These are phyloP conservation scores for Nycteola revayana DNA, from an alignment of 2,888 invertebrate species.

Conservation along the genomic window DNA sequence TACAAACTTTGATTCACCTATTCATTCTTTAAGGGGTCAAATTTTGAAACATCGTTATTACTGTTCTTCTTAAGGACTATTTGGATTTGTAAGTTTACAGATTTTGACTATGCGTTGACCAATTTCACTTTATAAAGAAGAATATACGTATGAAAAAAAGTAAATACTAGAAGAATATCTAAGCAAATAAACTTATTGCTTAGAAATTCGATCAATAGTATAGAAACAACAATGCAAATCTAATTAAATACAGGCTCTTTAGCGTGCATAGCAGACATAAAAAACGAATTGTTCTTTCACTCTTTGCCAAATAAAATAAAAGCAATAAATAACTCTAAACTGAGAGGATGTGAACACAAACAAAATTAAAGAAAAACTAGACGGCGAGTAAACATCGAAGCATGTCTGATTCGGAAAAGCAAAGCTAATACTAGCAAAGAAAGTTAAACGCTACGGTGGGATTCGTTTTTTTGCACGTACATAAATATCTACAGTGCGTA, in stretches of 20 bases:
- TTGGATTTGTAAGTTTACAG: too few species aligned
- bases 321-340: slow-evolving; percentile 33
- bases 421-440: slow-evolving; percentile 35
- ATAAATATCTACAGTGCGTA: too few species aligned
- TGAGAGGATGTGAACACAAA: slow-evolving; percentile 41
- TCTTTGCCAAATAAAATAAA: slow-evolving; percentile 32
- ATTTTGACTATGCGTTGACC: too few species aligned
- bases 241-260: slow-evolving; percentile 28
- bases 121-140: too few species aligned
- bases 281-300: slow-evolving; percentile 29
- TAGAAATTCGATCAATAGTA: not conserved
- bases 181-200: too few species aligned
- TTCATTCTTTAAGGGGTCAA: not conserved
- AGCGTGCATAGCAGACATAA: slow-evolving; percentile 20
- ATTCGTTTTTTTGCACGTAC: slow-evolving; percentile 18
- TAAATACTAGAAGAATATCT: too few species aligned
- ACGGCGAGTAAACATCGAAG: slow-evolving; percentile 40
- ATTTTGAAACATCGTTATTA: not conserved
- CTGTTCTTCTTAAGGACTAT: too few species aligned
- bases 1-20: too few species aligned
- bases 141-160: too few species aligned
- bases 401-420: slow-evolving; percentile 31
- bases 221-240: slow-evolving; percentile 1
- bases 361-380: slow-evolving; percentile 51
- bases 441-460: slow-evolving; percentile 25